phyloP scores from a whole-genome alignment of 2,888 invertebrate genomes.

The Saturnia japonica region DNA sequence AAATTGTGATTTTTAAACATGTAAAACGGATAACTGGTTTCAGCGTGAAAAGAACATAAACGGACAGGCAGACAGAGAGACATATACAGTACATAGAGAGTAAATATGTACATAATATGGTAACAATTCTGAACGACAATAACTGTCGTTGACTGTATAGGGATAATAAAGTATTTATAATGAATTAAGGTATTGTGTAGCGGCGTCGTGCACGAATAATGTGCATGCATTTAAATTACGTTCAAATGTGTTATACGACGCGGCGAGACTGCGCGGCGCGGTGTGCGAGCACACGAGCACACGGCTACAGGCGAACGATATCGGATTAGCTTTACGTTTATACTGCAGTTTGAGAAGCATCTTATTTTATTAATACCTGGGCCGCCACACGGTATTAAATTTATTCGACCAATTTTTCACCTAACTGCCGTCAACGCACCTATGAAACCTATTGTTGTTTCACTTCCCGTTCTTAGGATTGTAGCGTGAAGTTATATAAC shows the following conservation, averaged over 20 bases:
- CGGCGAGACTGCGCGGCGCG: slow-evolving; percentile 29
- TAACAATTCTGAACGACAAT: slow-evolving; percentile 9
- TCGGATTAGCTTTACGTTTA: slow-evolving; percentile 39
- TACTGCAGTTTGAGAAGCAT: slow-evolving; percentile 26
- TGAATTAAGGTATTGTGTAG: slow-evolving; percentile 62
- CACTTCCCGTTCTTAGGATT: too few relatives aligned
- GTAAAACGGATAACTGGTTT: too few relatives aligned
- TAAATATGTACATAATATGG: slow-evolving; percentile 6
- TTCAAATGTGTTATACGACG: slow-evolving; percentile 58
- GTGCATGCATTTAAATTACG: slow-evolving; percentile 74
- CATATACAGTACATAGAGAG: too few relatives aligned
- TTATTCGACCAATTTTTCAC: too few relatives aligned
- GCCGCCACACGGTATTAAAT: too few relatives aligned
- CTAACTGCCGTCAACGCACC: too few relatives aligned
- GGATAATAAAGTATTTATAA: slow-evolving; percentile 62
- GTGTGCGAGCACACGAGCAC: background rate
- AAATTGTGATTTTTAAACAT: too few relatives aligned
- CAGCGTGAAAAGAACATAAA: too few relatives aligned
- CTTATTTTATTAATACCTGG: background rate
- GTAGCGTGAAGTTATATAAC: too few relatives aligned
- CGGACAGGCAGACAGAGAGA: too few relatives aligned
- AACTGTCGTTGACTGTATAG: slow-evolving; percentile 27
- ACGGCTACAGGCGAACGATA: slow-evolving; percentile 18
- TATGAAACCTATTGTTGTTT: too few relatives aligned
- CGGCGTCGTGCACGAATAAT: slow-evolving; percentile 56